These are phyloP conservation scores for Onthophagus taurus DNA, from an alignment of 1,140 invertebrate genomes.

Conservation along the genomic window DNA sequence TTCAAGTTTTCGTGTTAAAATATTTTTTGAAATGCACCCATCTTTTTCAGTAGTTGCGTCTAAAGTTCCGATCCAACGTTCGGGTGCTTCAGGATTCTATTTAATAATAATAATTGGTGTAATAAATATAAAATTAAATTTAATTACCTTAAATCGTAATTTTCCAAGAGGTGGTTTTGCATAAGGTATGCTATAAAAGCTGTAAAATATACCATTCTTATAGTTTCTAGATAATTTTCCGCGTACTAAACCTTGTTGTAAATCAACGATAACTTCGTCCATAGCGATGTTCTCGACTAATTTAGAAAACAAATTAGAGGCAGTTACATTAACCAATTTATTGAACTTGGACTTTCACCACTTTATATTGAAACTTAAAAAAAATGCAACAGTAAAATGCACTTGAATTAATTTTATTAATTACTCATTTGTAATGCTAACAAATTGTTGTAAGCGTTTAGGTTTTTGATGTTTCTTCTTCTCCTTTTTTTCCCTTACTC, in stretches of 20 bases:
- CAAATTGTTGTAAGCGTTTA: no score
- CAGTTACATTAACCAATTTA: no score
- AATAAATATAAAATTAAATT: no score
- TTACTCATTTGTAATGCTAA: no score
- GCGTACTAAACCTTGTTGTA: conserved; percentile 5
- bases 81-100: conserved; percentile 37
- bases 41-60: conserved; percentile 43
- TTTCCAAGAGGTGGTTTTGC: conserved; percentile 17
- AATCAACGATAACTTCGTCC: not conserved
- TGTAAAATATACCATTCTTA: conserved; percentile 12
- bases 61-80: conserved; percentile 43
- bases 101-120: not conserved
- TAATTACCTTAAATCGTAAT: conserved; percentile 18
- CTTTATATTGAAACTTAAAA: no score
- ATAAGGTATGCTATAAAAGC: conserved; percentile 20
- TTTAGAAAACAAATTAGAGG: no score
- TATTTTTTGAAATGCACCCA: conserved; percentile 36
- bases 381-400: no score
- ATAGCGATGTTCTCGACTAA: no score
- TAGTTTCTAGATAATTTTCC: conserved; percentile 8
- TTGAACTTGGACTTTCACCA: no score
- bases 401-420: no score
- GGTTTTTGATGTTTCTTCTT: no score
- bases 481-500: no score
- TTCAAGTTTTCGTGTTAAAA: conserved; percentile 34